Percentiles rank a stretch among this genome's conserved stretches.
Conservation (phyloP, 1,140 invertebrate genomes). For the Bombus superbus region DNA sequence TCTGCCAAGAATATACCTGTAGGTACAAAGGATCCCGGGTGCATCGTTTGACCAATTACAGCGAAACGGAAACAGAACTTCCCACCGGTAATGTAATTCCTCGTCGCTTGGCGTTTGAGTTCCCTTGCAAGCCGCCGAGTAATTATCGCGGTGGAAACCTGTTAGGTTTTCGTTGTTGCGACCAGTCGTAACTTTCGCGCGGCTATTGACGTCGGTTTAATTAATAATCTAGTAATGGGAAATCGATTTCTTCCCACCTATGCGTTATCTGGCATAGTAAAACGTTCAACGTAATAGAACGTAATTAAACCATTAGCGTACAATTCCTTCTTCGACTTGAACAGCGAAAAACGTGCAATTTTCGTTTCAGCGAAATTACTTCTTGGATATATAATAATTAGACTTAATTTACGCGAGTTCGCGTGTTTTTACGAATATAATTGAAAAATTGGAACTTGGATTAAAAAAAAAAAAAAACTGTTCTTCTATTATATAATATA, state of each 20-base stretch:
- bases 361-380: too few relatives aligned
- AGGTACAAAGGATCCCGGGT: slow-evolving; percentile 38
- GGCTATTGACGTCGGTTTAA: slow-evolving; percentile 32
- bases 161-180: slow-evolving; percentile 31
- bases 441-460: too few relatives aligned
- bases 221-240: slow-evolving; percentile 46
- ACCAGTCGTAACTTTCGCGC: slow-evolving; percentile 16
- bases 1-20: too few relatives aligned
- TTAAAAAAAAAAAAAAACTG: too few relatives aligned
- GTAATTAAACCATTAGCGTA: neutral
- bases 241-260: slow-evolving; percentile 25
- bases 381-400: too few relatives aligned
- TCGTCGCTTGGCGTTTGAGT: slow-evolving; percentile 51
- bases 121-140: slow-evolving; percentile 43
- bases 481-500: too few relatives aligned
- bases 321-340: too few relatives aligned
- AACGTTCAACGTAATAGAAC: neutral
- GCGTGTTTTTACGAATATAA: too few relatives aligned
- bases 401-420: too few relatives aligned
- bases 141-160: slow-evolving; percentile 49
- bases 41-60: slow-evolving; percentile 62
- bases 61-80: slow-evolving; percentile 56
- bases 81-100: slow-evolving; percentile 52
- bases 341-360: too few relatives aligned
- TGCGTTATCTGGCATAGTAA: neutral